These are phyloP conservation scores for Thalassarche chlororhynchos DNA, from an alignment of 2,113 vertebrate species.

Conservation along the genomic window DNA sequence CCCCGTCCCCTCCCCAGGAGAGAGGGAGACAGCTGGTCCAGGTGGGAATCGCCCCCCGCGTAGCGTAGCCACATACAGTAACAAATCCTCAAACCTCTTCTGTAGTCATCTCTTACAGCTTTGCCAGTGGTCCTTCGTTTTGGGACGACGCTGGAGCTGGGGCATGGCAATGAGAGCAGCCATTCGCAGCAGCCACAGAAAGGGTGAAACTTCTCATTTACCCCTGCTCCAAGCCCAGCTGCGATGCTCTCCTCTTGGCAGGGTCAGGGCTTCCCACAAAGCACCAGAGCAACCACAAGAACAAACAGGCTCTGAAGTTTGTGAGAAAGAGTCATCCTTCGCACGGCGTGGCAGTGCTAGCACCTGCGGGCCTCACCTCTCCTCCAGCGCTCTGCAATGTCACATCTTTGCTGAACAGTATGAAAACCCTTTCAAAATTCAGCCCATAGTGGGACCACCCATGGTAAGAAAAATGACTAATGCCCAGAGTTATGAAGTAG, in stretches of 20 bases:
- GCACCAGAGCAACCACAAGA: background rate
- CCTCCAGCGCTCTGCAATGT: background rate
- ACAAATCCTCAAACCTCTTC: background rate
- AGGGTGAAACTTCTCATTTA: background rate
- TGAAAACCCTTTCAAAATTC: conserved; percentile 4
- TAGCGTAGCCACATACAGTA: background rate
- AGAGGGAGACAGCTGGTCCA: background rate
- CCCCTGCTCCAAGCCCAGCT: background rate
- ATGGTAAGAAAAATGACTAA: conserved; percentile 56
- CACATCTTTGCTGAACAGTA: background rate
- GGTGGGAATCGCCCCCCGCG: fast-evolving
- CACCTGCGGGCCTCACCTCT: background rate
- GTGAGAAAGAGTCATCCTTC: background rate
- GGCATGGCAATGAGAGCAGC: background rate
- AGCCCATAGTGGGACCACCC: conserved; percentile 28
- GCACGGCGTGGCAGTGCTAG: fast-evolving
- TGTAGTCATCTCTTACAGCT: background rate
- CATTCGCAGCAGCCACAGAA: background rate
- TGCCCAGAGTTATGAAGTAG: conserved; percentile 47
- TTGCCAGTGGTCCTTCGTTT: background rate
- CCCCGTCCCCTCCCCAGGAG: background rate
- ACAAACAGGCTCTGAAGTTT: background rate
- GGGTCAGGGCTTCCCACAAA: background rate
- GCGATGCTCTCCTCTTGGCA: background rate
- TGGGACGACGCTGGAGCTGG: background rate